phyloP scores from a whole-genome alignment of 2,888 invertebrate genomes.

The Aelia acuminata region DNA sequence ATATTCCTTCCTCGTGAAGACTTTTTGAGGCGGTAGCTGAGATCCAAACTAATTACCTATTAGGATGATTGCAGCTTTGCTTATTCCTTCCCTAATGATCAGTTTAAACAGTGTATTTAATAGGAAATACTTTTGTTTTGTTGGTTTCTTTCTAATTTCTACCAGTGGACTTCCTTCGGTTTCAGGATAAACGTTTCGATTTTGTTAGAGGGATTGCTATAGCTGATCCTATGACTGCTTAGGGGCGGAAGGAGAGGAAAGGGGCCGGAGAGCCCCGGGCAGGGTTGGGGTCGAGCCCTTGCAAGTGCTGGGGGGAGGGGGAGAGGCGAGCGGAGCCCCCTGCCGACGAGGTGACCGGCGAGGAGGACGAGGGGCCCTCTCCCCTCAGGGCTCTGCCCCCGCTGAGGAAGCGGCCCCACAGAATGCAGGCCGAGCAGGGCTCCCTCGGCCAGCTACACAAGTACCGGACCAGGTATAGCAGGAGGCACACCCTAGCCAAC shows the following conservation, averaged over 20 bases:
- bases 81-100: too few relatives aligned
- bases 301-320: conserved; percentile 71
- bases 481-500: conserved; percentile 91
- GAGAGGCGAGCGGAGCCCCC: conserved; percentile 35
- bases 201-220: background rate
- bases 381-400: conserved; percentile 61
- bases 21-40: too few relatives aligned
- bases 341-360: conserved; percentile 61
- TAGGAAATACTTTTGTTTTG: too few relatives aligned
- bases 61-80: too few relatives aligned
- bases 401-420: conserved; percentile 58
- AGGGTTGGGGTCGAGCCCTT: conserved; percentile 70
- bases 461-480: conserved; percentile 84
- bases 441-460: conserved; percentile 91
- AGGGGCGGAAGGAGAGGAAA: conserved; percentile 60
- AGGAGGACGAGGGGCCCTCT: conserved; percentile 62
- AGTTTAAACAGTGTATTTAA: too few relatives aligned
- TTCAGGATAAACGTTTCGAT: background rate
- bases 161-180: background rate
- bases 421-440: conserved; percentile 93
- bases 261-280: conserved; percentile 70
- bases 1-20: too few relatives aligned
- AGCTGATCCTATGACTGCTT: conserved; percentile 48
- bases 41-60: too few relatives aligned
- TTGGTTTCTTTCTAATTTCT: too few relatives aligned